Base-by-base conservation (phyloP, 1,140 invertebrate genomes). In the Dinothrombium tinctorium region DNA sequence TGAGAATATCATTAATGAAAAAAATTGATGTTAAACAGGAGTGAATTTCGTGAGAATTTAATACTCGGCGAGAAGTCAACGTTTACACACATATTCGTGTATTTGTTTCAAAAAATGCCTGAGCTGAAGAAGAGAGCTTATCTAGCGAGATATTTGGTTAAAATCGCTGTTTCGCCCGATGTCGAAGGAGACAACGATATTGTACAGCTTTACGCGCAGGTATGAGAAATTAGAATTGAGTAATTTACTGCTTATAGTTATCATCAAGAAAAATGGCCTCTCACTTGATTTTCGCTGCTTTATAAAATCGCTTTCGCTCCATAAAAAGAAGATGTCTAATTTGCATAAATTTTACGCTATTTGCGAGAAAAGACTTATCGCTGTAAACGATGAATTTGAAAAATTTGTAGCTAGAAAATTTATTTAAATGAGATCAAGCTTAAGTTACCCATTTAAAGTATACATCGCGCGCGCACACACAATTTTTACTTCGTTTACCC, bases 121-220 rank as follows among this genome's bases (percentile, higher is more conserved):
- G 69, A 79, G 44, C 67, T 78, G 3, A 72, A 72, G 51, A 78
- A 81, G 52, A 65, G 79, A 43, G 75, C 76, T 1, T 86, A 86
- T 59, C 62, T 86, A 31, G 74, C 76, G 2, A 63, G 65, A 41
- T 78, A 65, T 55, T 57, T 77, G 11, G 68, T 76, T 2, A 76
- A 74, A 58, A 61, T 83, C 5, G 77, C 83, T 41, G 66, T 87
- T 39, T 77, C 79, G n/a, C 58, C 67, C 3, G 80, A 84, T 46
- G 72, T 82, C 40, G 61, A 73, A 42, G 65, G 68, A n/a, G 81
- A 83, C 51, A 67, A 69, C 25, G 74, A 76, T 43, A 69, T 83
- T 33, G 64, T 67, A 44, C 67, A 69, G 41, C 55, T 82, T 6
- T 69, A 76, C 51, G 65, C 71, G 47, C 68, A 71, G 59, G 68